Evolutionary conservation across 2,113 vertebrate species (phyloP).

Genomic region (Myotis brandtii): DNA sequence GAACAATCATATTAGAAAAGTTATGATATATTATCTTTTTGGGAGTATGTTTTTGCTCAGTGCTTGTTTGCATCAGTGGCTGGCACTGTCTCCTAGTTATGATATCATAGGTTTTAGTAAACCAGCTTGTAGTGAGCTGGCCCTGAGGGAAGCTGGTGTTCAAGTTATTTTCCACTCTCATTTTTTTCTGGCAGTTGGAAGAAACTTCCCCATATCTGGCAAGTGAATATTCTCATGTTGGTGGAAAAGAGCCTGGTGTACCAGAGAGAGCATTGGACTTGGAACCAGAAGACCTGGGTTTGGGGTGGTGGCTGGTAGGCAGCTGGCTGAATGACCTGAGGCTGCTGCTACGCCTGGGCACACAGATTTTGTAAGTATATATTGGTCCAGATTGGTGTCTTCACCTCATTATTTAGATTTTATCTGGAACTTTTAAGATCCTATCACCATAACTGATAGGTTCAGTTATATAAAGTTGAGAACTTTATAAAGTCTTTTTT

Average conservation of each 20-base stretch:
- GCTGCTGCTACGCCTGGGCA: slow-evolving; percentile 16
- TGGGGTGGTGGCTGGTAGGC: slow-evolving; percentile 74
- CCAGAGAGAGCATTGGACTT: slow-evolving; percentile 65
- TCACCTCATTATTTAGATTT: slow-evolving; percentile 23
- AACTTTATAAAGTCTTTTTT: not conserved
- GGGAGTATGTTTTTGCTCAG: not conserved
- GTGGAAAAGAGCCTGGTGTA: slow-evolving; percentile 66
- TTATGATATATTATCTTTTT: not conserved
- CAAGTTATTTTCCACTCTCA: slow-evolving; percentile 69
- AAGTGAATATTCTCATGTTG: slow-evolving; percentile 70
- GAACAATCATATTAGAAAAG: not conserved
- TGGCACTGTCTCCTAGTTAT: not conserved
- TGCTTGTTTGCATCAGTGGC: slow-evolving; percentile 37
- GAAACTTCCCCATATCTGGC: slow-evolving; percentile 67
- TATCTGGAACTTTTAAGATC: slow-evolving; percentile 39
- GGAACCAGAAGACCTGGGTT: slow-evolving; percentile 70
- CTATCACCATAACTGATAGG: not conserved
- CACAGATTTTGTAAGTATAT: slow-evolving; percentile 71
- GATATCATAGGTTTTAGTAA: not conserved
- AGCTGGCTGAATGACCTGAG: slow-evolving; percentile 66
- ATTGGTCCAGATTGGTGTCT: slow-evolving; percentile 58
- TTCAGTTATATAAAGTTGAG: slow-evolving; percentile 31
- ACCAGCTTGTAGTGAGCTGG: slow-evolving; percentile 34
- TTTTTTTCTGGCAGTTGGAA: slow-evolving; percentile 72
- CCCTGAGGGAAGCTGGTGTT: slow-evolving; percentile 46